These are phyloP conservation scores for Crotalus helleri DNA, from an alignment of 2,113 vertebrate species.

Conservation along the genomic window DNA sequence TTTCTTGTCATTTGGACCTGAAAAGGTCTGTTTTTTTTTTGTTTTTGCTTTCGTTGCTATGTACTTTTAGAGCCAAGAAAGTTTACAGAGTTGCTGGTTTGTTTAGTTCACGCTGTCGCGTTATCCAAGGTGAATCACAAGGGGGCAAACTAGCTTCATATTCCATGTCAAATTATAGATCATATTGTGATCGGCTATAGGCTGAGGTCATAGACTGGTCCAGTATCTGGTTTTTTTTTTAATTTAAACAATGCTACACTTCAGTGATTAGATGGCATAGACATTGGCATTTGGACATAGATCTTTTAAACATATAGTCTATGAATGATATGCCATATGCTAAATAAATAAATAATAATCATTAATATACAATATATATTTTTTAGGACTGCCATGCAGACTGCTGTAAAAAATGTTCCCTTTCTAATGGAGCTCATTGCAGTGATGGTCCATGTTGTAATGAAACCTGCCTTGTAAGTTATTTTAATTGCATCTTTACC, in stretches of 20 bases:
- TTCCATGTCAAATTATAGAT: no score
- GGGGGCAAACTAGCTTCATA: no score
- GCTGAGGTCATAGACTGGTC: not conserved
- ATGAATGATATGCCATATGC: not conserved
- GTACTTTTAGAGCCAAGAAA: no score
- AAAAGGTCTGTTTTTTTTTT: no score
- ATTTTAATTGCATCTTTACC: not conserved
- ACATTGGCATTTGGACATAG: not conserved
- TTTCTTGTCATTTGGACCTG: not conserved
- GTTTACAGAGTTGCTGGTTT: no score
- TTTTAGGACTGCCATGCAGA: constrained; percentile 89
- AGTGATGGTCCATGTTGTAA: constrained; percentile 97
- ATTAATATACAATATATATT: constrained; percentile 37
- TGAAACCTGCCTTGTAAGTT: constrained; percentile 83
- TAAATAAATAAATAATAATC: not conserved
- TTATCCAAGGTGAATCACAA: no score
- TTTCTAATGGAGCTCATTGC: constrained; percentile 94
- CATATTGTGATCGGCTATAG: no score
- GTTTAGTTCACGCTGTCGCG: no score
- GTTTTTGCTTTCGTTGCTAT: no score
- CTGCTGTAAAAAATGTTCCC: constrained; percentile 97
- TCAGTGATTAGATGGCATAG: not conserved
- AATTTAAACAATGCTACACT: not conserved
- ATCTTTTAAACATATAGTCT: no score
- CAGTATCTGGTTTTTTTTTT: not conserved